Conservation (phyloP, 2,113 vertebrate species). For the Brachirus orientalis region DNA sequence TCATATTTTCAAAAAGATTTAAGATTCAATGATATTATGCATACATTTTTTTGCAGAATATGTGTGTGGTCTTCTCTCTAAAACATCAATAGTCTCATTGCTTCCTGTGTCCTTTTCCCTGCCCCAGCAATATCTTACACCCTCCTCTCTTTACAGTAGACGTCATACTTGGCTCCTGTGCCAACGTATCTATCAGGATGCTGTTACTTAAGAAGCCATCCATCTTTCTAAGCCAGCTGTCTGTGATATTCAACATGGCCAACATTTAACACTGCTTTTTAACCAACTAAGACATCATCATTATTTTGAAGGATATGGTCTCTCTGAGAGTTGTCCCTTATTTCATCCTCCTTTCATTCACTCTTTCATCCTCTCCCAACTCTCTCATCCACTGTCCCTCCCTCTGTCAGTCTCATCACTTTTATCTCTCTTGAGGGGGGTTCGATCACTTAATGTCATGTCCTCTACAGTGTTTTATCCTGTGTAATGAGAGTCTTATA, state of each 20-base stretch:
- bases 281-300: constrained; percentile 83
- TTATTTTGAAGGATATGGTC: constrained; percentile 81
- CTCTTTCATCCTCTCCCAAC: constrained; percentile 57
- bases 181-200: constrained; percentile 69
- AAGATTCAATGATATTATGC: not conserved
- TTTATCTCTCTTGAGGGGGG: constrained; percentile 64
- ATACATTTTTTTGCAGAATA: constrained; percentile 1
- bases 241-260: constrained; percentile 61
- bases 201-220: constrained; percentile 81
- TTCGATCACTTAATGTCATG: constrained; percentile 66
- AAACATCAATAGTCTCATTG: not conserved
- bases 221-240: constrained; percentile 58
- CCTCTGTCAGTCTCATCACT: constrained; percentile 61
- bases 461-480: constrained; percentile 68
- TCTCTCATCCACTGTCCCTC: constrained; percentile 53
- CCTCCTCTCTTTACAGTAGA: constrained; percentile 46
- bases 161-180: constrained; percentile 52
- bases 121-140: constrained; percentile 47
- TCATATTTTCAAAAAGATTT: constrained; percentile 1
- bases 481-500: constrained; percentile 67
- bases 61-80: not conserved
- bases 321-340: constrained; percentile 74
- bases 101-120: constrained; percentile 1
- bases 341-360: constrained; percentile 66
- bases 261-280: constrained; percentile 80